Evolutionary conservation across 2,797 vertebrate genomes (phyloP).

Genomic region (Zalophus californianus): DNA sequence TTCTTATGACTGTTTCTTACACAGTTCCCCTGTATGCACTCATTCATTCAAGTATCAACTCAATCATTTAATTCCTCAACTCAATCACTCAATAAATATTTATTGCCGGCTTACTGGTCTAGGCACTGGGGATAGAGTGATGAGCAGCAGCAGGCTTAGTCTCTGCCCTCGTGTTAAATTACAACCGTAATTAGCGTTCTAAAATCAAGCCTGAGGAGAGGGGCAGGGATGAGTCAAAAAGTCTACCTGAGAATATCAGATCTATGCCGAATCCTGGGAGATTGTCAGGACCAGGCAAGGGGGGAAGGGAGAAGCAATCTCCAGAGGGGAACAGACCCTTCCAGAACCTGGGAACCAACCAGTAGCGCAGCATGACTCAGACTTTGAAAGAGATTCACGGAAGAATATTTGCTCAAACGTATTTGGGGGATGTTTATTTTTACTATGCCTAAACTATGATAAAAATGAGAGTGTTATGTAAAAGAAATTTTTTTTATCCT

Average conservation of each 20-base stretch:
- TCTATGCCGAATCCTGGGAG: background rate
- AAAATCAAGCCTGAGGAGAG: background rate
- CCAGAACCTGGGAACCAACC: background rate
- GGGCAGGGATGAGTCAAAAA: background rate
- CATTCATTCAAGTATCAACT: slow-evolving; percentile 24
- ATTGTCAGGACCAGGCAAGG: background rate
- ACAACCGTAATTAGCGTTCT: background rate
- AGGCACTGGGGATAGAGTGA: background rate
- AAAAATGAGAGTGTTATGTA: background rate
- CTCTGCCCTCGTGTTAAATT: background rate
- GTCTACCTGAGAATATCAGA: background rate
- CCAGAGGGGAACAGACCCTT: background rate
- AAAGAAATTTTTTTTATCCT: background rate
- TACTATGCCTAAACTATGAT: background rate
- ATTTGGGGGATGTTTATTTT: background rate
- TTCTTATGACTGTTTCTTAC: background rate
- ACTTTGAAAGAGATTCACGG: background rate
- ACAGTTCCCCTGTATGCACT: background rate
- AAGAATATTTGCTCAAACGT: background rate
- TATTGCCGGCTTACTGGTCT: background rate
- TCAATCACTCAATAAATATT: background rate
- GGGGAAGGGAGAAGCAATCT: background rate
- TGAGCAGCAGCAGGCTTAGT: background rate
- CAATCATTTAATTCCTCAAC: background rate
- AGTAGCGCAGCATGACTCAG: background rate